phyloP scores from a whole-genome alignment of 2,797 vertebrate genomes.

The Anguilla megastoma region DNA sequence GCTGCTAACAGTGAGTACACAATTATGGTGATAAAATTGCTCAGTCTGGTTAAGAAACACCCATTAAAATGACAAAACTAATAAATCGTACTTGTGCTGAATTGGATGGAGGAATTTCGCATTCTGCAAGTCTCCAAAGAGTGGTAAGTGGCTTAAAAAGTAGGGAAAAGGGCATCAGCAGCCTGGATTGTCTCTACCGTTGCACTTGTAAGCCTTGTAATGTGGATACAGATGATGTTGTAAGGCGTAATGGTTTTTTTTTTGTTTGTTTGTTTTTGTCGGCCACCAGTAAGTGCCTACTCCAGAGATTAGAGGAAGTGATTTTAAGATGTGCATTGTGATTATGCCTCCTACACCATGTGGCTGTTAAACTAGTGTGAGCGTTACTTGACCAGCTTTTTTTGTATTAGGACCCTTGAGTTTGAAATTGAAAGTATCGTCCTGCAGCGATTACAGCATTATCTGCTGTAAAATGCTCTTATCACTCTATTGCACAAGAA shows the following conservation, averaged over 20 bases:
- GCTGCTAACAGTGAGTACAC: not conserved
- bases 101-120: not conserved
- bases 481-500: not conserved
- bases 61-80: conserved; percentile 8
- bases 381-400: not conserved
- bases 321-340: not conserved
- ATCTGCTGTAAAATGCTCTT: not conserved
- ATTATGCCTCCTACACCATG: not conserved
- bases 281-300: conserved; percentile 32
- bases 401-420: not conserved
- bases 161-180: conserved; percentile 22
- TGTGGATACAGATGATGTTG: conserved; percentile 13
- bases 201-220: conserved; percentile 32
- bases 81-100: not conserved
- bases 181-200: not conserved
- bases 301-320: conserved; percentile 14
- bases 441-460: not conserved
- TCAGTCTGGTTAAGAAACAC: conserved; percentile 2
- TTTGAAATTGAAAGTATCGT: not conserved
- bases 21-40: not conserved
- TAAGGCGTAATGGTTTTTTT: conserved; percentile 21
- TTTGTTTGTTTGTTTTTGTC: not conserved
- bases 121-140: not conserved
- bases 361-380: not conserved
- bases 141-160: conserved; percentile 35